phyloP scores from a whole-genome alignment of 2,797 vertebrate genomes.

The Chromis chromis region DNA sequence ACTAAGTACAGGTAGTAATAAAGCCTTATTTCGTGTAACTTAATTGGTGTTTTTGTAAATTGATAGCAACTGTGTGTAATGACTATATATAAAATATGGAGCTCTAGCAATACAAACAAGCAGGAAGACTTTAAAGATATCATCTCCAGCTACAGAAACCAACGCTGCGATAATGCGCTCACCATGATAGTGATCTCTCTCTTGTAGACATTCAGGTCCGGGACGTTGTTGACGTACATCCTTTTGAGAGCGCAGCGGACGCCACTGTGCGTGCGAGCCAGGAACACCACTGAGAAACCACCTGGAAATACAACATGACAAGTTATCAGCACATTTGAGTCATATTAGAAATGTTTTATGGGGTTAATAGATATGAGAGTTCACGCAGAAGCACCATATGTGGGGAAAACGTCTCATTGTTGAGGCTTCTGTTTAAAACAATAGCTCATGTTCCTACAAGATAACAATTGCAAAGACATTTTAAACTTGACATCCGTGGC shows the following conservation, averaged over 20 bases:
- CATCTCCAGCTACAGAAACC: background rate
- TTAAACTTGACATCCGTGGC: background rate
- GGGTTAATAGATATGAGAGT: too few species aligned
- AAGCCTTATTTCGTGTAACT: background rate
- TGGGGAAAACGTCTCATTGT: too few species aligned
- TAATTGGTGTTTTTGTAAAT: background rate
- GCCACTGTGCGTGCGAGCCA: slow-evolving; percentile 92
- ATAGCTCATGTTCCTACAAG: too few species aligned
- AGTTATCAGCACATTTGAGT: background rate
- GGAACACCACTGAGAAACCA: slow-evolving; percentile 96
- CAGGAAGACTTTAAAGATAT: background rate
- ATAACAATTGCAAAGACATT: background rate
- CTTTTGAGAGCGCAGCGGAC: slow-evolving; percentile 93
- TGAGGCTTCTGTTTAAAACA: too few species aligned
- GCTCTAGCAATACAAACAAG: background rate
- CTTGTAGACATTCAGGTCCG: slow-evolving; percentile 95
- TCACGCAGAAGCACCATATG: too few species aligned
- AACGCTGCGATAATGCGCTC: slow-evolving; percentile 31
- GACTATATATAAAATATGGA: background rate
- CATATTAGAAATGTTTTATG: too few species aligned
- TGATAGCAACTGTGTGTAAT: too few species aligned
- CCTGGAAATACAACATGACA: slow-evolving; percentile 78
- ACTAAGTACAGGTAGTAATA: background rate
- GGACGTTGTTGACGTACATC: slow-evolving; percentile 96
- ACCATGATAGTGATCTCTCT: slow-evolving; percentile 99